These are phyloP conservation scores for Drosophila tsacasi DNA, from an alignment of 1,140 invertebrate genomes.

Conservation along the genomic window DNA sequence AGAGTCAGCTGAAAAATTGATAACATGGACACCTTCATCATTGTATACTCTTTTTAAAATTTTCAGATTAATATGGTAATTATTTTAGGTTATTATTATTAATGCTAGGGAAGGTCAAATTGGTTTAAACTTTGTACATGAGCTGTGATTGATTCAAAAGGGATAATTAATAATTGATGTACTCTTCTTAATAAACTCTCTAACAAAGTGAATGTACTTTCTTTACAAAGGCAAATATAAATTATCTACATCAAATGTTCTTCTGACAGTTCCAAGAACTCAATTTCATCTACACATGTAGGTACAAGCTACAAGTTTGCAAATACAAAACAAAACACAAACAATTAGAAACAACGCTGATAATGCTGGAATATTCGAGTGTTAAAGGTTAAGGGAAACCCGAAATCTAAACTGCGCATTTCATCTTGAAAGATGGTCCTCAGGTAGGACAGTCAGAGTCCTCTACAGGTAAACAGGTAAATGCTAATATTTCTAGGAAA, in stretches of 20 bases:
- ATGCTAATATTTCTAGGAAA: background rate
- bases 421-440: background rate
- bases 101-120: too few relatives aligned
- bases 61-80: fast-evolving
- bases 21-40: fast-evolving
- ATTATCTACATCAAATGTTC: constrained; percentile 13
- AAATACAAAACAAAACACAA: constrained; percentile 43
- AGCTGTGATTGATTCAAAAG: background rate
- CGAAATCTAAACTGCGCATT: constrained; percentile 27
- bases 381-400: constrained; percentile 41
- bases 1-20: background rate
- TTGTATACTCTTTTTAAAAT: background rate
- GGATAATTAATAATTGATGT: too few relatives aligned
- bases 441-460: constrained; percentile 20
- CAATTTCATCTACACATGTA: constrained; percentile 41
- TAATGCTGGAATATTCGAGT: constrained; percentile 27
- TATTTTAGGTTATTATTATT: background rate
- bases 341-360: constrained; percentile 37
- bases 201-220: background rate
- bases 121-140: background rate
- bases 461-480: background rate
- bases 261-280: constrained; percentile 51
- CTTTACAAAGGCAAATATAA: background rate
- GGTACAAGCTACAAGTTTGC: constrained; percentile 18
- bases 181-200: background rate